Percentiles rank a stretch among this genome's conserved stretches.
These are phyloP conservation scores for Watsonalla binaria DNA, from an alignment of 2,888 invertebrate genomes.

Conservation along the genomic window DNA sequence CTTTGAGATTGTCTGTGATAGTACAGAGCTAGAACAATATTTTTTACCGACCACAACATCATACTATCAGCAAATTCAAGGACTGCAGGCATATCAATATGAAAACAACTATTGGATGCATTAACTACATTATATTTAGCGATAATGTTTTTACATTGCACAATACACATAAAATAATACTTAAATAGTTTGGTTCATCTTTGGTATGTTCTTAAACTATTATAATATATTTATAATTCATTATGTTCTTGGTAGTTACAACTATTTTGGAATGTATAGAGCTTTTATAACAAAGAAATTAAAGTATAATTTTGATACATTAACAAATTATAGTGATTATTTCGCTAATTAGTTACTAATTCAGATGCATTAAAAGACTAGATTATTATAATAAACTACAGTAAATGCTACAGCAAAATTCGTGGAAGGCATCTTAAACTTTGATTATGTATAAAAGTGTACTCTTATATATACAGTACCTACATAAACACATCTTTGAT, in stretches of 20 bases:
- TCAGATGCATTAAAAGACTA: slow-evolving; percentile 27
- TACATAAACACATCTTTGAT: slow-evolving; percentile 97
- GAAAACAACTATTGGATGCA: slow-evolving; percentile 30
- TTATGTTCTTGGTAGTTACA: slow-evolving; percentile 22
- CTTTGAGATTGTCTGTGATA: too few relatives aligned
- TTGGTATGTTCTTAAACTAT: slow-evolving; percentile 17
- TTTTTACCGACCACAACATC: too few relatives aligned
- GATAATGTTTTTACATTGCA: slow-evolving; percentile 22
- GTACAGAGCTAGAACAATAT: too few relatives aligned
- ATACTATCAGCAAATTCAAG: too few relatives aligned
- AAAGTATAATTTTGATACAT: slow-evolving; percentile 6
- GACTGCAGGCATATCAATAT: neutral
- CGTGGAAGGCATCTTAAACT: slow-evolving; percentile 46
- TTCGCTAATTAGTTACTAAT: slow-evolving; percentile 20
- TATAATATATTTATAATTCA: slow-evolving; percentile 20
- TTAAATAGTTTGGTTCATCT: slow-evolving; percentile 29
- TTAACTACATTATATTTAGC: slow-evolving; percentile 45
- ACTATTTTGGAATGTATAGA: slow-evolving; percentile 31
- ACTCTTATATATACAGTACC: slow-evolving; percentile 40
- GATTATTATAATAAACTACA: slow-evolving; percentile 28
- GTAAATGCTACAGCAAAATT: slow-evolving; percentile 27
- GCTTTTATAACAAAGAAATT: slow-evolving; percentile 4
- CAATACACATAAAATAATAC: slow-evolving; percentile 20
- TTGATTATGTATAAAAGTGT: slow-evolving; percentile 54
- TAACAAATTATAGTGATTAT: slow-evolving; percentile 11